These are phyloP conservation scores for Rotaria macrura DNA, from an alignment of 2,888 invertebrate species.

Conservation along the genomic window DNA sequence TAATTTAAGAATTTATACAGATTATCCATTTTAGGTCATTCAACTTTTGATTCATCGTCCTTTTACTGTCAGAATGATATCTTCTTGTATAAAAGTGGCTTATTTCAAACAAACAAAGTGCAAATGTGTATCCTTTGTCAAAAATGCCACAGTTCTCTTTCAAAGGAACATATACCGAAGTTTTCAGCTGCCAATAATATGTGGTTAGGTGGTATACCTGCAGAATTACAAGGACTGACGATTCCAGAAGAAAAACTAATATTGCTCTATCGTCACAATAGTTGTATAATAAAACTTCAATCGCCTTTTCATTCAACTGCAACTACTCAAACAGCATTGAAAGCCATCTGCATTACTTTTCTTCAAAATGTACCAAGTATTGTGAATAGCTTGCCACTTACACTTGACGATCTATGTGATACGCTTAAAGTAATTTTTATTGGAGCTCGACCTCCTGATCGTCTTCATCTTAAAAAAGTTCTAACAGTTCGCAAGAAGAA, in stretches of 20 bases:
- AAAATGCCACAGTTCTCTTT: too few species aligned
- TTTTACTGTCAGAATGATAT: too few species aligned
- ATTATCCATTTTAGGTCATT: too few species aligned
- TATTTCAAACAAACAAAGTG: too few species aligned
- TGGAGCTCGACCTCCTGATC: background rate
- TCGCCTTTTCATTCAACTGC: background rate
- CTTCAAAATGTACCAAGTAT: background rate
- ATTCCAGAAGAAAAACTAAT: constrained; percentile 4
- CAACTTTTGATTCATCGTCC: too few species aligned
- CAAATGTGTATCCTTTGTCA: too few species aligned
- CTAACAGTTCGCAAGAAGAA: background rate
- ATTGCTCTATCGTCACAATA: background rate
- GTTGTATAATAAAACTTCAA: background rate
- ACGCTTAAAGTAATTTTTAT: background rate
- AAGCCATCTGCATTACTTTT: background rate
- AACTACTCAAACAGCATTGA: background rate
- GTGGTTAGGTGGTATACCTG: background rate
- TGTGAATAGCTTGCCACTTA: background rate
- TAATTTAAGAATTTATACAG: too few species aligned
- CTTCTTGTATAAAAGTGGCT: too few species aligned
- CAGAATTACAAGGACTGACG: background rate
- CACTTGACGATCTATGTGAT: background rate
- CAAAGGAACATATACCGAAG: background rate
- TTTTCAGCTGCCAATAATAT: background rate
- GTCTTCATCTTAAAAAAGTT: background rate